These are phyloP conservation scores for Hyles euphorbiae DNA, from an alignment of 1,140 invertebrate species.

Conservation along the genomic window DNA sequence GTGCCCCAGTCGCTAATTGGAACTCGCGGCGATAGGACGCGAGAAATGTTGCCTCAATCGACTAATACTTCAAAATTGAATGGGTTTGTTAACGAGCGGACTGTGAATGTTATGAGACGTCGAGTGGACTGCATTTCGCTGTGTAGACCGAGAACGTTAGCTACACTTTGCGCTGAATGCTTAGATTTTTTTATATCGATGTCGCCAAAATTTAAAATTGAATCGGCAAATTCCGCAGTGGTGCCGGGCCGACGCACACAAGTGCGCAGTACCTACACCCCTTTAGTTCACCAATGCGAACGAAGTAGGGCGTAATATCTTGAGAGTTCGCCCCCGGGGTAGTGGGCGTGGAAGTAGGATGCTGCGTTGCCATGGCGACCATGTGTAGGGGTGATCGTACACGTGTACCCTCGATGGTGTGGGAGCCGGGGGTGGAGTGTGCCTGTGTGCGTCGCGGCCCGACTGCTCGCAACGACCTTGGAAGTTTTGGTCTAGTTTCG, in stretches of 20 bases:
- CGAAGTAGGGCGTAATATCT: conserved; percentile 72
- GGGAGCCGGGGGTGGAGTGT: conserved; percentile 39
- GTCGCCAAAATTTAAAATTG: conserved; percentile 31
- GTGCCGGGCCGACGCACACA: conserved; percentile 49
- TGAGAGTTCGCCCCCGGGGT: conserved; percentile 69
- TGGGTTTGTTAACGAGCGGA: conserved; percentile 72
- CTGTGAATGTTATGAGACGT: conserved; percentile 62
- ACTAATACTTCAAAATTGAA: conserved; percentile 73
- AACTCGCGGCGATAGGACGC: conserved; percentile 70
- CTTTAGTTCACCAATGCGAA: conserved; percentile 70
- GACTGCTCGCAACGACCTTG: conserved; percentile 53
- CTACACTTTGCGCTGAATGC: not conserved
- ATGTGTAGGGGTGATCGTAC: conserved; percentile 60
- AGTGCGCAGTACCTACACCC: conserved; percentile 50
- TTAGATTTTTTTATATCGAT: conserved; percentile 12
- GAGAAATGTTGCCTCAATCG: conserved; percentile 71
- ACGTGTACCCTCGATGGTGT: conserved; percentile 48
- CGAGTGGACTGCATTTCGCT: conserved; percentile 4
- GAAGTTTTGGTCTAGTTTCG: conserved; percentile 63
- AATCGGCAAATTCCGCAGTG: conserved; percentile 41
- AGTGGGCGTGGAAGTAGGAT: conserved; percentile 70
- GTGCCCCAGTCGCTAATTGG: conserved; percentile 72
- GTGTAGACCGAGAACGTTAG: no score
- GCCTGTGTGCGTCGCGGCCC: conserved; percentile 48
- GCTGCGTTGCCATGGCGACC: conserved; percentile 68